Percentiles rank a stretch among this genome's conserved stretches.
Evolutionary conservation across 2,113 vertebrate genomes (phyloP).

Genomic region (Ellobius talpinus): DNA sequence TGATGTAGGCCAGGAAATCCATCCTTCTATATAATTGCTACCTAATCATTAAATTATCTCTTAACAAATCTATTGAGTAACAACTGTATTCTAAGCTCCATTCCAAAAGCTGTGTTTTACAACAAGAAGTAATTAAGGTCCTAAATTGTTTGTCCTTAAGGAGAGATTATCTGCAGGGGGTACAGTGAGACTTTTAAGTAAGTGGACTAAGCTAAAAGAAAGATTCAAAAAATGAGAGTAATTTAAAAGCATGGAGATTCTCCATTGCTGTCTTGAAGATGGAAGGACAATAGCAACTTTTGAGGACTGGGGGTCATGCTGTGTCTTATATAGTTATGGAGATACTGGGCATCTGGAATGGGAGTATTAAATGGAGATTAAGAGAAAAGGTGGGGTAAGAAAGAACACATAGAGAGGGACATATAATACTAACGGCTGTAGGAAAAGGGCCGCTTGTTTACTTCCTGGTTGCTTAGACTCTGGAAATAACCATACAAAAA

Average conservation of each 20-base stretch:
- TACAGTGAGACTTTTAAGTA: not conserved
- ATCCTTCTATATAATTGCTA: constrained; percentile 27
- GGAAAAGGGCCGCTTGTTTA: no score
- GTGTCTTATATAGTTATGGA: not conserved
- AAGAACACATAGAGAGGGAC: not conserved
- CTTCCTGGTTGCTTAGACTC: no score
- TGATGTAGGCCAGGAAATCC: constrained; percentile 22
- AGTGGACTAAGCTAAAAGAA: not conserved
- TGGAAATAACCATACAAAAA: no score
- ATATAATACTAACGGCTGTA: not conserved
- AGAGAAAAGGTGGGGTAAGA: no score
- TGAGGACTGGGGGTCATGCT: not conserved
- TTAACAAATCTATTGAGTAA: not conserved
- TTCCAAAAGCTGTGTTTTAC: not conserved
- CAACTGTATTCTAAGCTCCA: not conserved
- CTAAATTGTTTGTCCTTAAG: not conserved
- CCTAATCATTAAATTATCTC: not conserved
- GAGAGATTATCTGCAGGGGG: not conserved
- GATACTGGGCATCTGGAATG: not conserved
- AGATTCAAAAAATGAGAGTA: not conserved
- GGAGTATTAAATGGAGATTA: not conserved
- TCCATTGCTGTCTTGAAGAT: not conserved
- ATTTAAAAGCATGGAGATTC: not conserved
- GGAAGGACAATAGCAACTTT: not conserved
- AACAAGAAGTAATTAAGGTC: not conserved